Evolutionary conservation across 2,113 vertebrate species (phyloP), one percentile per base, ranked within the genome.

Genomic region (Caloenas nicobarica): DNA sequence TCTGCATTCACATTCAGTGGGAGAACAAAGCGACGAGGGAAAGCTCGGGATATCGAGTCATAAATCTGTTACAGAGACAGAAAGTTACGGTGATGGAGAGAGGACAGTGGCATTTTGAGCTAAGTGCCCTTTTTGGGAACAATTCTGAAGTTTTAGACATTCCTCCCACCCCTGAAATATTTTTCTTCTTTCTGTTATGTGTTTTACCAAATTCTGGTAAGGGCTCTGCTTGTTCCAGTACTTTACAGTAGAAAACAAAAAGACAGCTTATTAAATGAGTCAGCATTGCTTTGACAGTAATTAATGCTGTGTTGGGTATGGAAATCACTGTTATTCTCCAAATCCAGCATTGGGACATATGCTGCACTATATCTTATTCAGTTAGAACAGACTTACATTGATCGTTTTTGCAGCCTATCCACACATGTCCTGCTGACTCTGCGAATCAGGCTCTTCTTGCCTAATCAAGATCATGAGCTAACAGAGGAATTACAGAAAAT

Each of bases 1-100:
- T 98, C 96, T 58, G 81, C 42, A 69, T 92, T 98, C 84, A 99
- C 94, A 5, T 96, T 38, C 33, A 99, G 97, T 10, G 99, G 99
- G 88, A 99, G 98, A 56, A 99, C 99, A 83, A 99, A 99, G 24
- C 99, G 98, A 6, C 98, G 97, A 64, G 99, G 99, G 76, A 98
- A 99, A 10, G 95, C 48, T 74, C 56, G 97, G 78, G 90, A 38
- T 46, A 97, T 0, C 8, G 96, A 96, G 73, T 98, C 98, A 92
- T 99, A 99, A 29, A 98, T 68, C 99, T 99, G 86, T 48, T 16
- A 79, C 7, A 60, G 86, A 95, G n/a, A 95, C 19, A 97, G 25
- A 69, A 24, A 16, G 83, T 4, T 48, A 16, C 6, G 17, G 13
- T 13, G 60, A 5, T 36, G 77, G 66, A 69, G 42, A 92, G 22